phyloP scores from a whole-genome alignment of 2,888 invertebrate genomes.

The Carcina quercana region DNA sequence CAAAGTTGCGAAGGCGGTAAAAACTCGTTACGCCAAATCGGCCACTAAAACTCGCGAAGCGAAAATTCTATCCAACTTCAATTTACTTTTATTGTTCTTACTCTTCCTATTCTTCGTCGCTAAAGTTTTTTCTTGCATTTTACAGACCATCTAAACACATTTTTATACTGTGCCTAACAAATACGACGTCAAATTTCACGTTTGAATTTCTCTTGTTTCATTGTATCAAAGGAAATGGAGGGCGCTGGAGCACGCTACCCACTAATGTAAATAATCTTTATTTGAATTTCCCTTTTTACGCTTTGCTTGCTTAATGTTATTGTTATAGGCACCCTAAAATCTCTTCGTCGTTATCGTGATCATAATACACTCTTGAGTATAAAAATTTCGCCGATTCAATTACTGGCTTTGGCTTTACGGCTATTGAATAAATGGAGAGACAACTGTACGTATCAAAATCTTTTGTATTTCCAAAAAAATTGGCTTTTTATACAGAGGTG shows the following conservation, averaged over 20 bases:
- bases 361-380: too few relatives aligned
- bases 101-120: slow-evolving; percentile 51
- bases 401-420: slow-evolving; percentile 3
- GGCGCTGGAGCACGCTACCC: slow-evolving; percentile 30
- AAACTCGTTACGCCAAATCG: slow-evolving; percentile 71
- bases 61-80: slow-evolving; percentile 72
- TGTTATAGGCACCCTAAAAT: slow-evolving; percentile 9
- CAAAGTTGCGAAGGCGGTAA: slow-evolving; percentile 66
- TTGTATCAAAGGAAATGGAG: slow-evolving; percentile 40
- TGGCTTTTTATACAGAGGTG: too few relatives aligned
- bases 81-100: slow-evolving; percentile 71
- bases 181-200: slow-evolving; percentile 46
- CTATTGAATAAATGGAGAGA: too few relatives aligned
- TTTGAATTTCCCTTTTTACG: slow-evolving; percentile 33
- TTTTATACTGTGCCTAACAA: slow-evolving; percentile 50
- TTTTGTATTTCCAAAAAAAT: background rate
- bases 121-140: slow-evolving; percentile 46
- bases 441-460: slow-evolving; percentile 4
- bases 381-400: too few relatives aligned
- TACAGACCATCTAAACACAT: slow-evolving; percentile 52
- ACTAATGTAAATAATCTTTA: slow-evolving; percentile 36
- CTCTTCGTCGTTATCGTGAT: too few relatives aligned
- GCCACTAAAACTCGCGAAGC: slow-evolving; percentile 70
- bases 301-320: slow-evolving; percentile 19
- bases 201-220: slow-evolving; percentile 37